Base-by-base conservation (phyloP, 1,140 invertebrate genomes). In the Drepana arcuata region DNA sequence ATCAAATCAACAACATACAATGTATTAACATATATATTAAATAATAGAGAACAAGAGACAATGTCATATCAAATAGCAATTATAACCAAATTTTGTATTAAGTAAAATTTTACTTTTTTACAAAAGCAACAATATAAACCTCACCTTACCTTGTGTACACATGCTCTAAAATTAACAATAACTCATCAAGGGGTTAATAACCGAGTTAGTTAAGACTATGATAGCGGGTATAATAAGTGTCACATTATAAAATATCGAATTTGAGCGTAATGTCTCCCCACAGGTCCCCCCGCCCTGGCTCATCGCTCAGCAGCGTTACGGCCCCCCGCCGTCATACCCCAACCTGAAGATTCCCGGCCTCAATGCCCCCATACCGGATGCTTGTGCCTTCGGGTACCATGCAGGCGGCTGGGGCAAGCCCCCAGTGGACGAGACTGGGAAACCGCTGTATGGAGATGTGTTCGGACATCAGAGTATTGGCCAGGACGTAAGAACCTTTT, bases 371-470 rank as follows among this genome's bases (percentile, higher is more conserved):
- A 97, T 98, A 64, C 96, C 96, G 1, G 95, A 99, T 53, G 92
- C 94, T 4, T 99, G 97, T 72, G 94, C 95, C 0, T 99, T 99
- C 84, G 98, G 98, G 15, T 99, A 99, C 79, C 98, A 99, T 86
- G 97, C 97, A 1, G 97, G 95, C 23, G 97, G 97, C 29, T 99
- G 97, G 97, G 97, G 98, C 34, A 99, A 99, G 83, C 98, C 98
- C n/a, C 98, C 98, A 1, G 98, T 99, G 0, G 98, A 99, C 85
- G 97, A 99, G 82, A 92, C 91, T 49, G 98, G 98, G 10, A 93
- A 97, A 77, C 98, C 98, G 0, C 83, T 99, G 0, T 99, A 99
- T 79, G 98, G 98, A 5, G 98, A 99, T 85, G 98, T 99, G 0
- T 99, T 99, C 78, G 98, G 97, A 16, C 88, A 89, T 16, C 87